Conservation (phyloP, 2,113 vertebrate genomes). For the Desmodus rotundus region DNA sequence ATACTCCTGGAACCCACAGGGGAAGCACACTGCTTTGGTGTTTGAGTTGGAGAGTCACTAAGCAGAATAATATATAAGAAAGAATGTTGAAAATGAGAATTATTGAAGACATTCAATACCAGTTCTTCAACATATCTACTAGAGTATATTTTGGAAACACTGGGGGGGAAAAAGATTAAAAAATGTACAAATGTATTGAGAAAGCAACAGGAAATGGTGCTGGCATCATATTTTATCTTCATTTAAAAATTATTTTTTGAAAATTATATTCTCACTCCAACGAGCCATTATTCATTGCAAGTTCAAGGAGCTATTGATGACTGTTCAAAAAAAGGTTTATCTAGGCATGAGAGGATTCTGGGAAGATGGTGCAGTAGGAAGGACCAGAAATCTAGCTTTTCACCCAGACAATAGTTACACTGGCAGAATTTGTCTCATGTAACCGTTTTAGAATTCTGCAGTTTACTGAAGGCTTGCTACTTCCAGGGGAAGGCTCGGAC, state of each 20-base stretch:
- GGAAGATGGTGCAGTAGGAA: not conserved
- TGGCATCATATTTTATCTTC: not conserved
- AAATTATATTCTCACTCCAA: not conserved
- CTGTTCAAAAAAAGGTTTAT: not conserved
- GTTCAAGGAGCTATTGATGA: not conserved
- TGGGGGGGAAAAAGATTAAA: not conserved
- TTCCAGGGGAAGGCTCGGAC: not conserved
- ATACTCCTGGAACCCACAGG: not conserved
- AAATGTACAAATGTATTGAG: not conserved
- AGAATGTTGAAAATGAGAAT: not conserved
- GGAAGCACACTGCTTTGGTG: not conserved
- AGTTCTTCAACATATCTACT: not conserved
- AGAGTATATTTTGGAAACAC: not conserved
- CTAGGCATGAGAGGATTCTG: not conserved
- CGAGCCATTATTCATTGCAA: not conserved
- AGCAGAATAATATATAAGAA: not conserved
- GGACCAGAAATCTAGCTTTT: not conserved
- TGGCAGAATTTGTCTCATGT: not conserved
- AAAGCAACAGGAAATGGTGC: not conserved
- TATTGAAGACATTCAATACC: not conserved
- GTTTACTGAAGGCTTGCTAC: not conserved
- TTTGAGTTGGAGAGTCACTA: not conserved
- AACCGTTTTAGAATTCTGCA: not conserved
- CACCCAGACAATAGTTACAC: not conserved
- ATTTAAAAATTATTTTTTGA: conserved; percentile 19